Evolutionary conservation across 1,140 invertebrate genomes (phyloP).

Genomic region (Ptiloglossa arizonensis): DNA sequence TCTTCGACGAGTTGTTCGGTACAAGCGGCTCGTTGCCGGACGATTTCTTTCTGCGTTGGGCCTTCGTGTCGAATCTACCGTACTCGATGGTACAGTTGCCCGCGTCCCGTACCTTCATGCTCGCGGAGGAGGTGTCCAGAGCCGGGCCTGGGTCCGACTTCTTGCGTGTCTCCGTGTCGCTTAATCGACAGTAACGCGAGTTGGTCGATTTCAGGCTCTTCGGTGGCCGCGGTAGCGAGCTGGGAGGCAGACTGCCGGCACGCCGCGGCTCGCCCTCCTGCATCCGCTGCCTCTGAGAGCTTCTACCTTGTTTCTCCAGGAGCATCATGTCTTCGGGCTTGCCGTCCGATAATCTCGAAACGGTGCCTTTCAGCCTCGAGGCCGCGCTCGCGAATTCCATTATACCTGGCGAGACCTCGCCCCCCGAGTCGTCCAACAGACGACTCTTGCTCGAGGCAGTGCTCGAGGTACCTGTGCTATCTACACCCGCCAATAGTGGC

Average conservation of each 20-base stretch:
- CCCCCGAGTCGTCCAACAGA: constrained; percentile 80
- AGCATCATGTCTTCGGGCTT: constrained; percentile 87
- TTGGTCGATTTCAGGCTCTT: constrained; percentile 83
- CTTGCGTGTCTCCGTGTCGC: constrained; percentile 82
- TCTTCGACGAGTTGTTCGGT: constrained; percentile 71
- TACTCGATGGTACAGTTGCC: constrained; percentile 77
- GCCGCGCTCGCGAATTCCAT: constrained; percentile 75
- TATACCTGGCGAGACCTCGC: constrained; percentile 74
- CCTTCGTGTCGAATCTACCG: constrained; percentile 74
- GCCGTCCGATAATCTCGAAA: constrained; percentile 77
- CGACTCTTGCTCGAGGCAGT: constrained; percentile 82
- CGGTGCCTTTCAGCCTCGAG: constrained; percentile 77
- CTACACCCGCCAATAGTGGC: constrained; percentile 90
- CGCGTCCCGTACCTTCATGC: constrained; percentile 68
- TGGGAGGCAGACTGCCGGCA: constrained; percentile 84
- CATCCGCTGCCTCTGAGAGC: constrained; percentile 88
- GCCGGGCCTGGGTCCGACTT: constrained; percentile 76
- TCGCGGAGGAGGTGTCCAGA: constrained; percentile 49
- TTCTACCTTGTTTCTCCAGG: constrained; percentile 88
- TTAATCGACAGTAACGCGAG: constrained; percentile 83
- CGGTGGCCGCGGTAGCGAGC: constrained; percentile 86
- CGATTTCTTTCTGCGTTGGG: constrained; percentile 83
- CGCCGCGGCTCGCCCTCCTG: constrained; percentile 80
- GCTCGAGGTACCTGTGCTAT: constrained; percentile 80
- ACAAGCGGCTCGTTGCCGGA: constrained; percentile 75